A percentile compares a stretch with the other conserved stretches of the same genome.
Conservation (phyloP, 2,797 vertebrate genomes). For the Arrhamphus sclerolepis region DNA sequence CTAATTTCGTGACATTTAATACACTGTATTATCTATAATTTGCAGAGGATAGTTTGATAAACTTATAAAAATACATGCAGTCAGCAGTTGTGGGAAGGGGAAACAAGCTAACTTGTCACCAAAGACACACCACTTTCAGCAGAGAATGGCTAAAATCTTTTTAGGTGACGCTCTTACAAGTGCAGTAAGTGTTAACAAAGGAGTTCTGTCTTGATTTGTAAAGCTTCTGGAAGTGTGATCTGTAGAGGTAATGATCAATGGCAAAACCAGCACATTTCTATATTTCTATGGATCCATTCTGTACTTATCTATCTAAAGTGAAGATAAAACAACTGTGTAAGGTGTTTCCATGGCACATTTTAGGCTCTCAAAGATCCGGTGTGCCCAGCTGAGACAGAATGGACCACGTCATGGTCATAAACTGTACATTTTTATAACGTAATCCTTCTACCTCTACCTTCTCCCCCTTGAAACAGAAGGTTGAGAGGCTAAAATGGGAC, state of each 20-base stretch:
- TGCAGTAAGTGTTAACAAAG: constrained; percentile 4
- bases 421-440: too few species aligned
- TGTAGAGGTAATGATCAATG: background rate
- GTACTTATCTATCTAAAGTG: background rate
- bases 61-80: constrained; percentile 2
- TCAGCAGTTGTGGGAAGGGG: constrained; percentile 23
- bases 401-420: too few species aligned
- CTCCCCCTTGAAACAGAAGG: too few species aligned
- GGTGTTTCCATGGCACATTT: constrained; percentile 8
- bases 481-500: too few species aligned
- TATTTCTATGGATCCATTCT: background rate
- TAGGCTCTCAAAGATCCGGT: background rate
- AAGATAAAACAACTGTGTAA: background rate
- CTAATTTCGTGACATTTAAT: constrained; percentile 10
- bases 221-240: background rate
- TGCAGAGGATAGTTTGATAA: constrained; percentile 5
- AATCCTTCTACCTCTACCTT: too few species aligned
- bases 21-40: constrained; percentile 17
- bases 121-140: background rate
- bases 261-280: background rate
- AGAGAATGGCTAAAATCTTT: constrained; percentile 10
- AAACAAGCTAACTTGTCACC: constrained; percentile 24
- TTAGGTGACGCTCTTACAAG: background rate
- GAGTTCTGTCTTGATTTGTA: constrained; percentile 3
- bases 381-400: too few species aligned